Evolutionary conservation across 2,888 invertebrate species (phyloP), one percentile per base, ranked within the genome.

Genomic region (Coleophora deauratella): DNA sequence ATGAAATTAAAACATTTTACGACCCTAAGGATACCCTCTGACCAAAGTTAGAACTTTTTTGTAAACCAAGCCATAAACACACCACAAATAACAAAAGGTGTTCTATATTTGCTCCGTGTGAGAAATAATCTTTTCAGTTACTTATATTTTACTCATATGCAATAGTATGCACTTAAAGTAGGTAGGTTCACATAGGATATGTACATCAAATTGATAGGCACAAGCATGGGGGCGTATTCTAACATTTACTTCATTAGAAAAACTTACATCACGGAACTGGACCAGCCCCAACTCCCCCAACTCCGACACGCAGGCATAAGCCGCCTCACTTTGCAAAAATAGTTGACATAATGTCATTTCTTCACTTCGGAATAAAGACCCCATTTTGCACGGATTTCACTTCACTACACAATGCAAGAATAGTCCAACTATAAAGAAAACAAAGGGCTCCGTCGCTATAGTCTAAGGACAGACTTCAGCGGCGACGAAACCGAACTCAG

Each of bases 331-430:
- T 81, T 99, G 99, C 54, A 99, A 88, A 84, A 98, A 99, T 64
- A 99, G 92, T 85, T 99, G 99, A 90, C 98, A 98, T 79, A 98
- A 89, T 68, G 96, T 94, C 98, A 99, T 99, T 88, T 98, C 96
- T 82, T 98, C 98, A 88, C 98, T 98, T 59, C 98, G 91, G 85
- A 98, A 98, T 72, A 98, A 88, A 72, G 96, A 94, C 76, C 94
- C 94, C 95, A 95, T 95, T 59, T 78, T 84, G 64, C 52, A 62
- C 59, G 59, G 47, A 63, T 72, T 59, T 21, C 21, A 21, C 21
- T 31, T 59, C 51, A 58, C 52, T 62, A 62, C 66, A 50, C 51
- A 72, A 74, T 71, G 60, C 62, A 54, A 60, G 60, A 54, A 62
- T 59, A 56, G 39, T 39, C 40, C 43, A 54, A 62, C 54, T 58